A percentile compares a stretch with the other conserved stretches of the same genome.
These are phyloP conservation scores for Todiramphus saurophagus DNA, from an alignment of 2,113 vertebrate genomes.

Conservation along the genomic window DNA sequence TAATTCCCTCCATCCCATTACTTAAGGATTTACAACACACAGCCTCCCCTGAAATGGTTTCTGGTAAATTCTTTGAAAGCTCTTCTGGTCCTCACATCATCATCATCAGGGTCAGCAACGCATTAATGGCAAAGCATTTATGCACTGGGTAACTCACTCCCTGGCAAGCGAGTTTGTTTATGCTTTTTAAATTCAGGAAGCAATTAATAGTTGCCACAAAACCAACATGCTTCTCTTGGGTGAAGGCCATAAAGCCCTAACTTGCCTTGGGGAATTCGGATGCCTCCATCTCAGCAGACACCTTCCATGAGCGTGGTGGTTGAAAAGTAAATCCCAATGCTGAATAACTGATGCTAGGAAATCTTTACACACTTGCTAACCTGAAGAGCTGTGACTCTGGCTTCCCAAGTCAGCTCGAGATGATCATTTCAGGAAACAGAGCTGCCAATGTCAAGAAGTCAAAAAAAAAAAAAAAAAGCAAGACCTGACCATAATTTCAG, in stretches of 20 bases:
- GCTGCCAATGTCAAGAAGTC: neutral
- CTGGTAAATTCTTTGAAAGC: conserved; percentile 79
- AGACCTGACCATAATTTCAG: neutral
- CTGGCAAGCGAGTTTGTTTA: conserved; percentile 64
- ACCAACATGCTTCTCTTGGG: conserved; percentile 26
- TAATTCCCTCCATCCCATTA: conserved; percentile 69
- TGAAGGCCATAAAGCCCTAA: neutral
- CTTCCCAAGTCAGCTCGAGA: neutral
- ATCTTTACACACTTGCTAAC: neutral
- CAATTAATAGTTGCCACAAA: conserved; percentile 76
- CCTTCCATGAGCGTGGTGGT: accelerated
- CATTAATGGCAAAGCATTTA: conserved; percentile 71
- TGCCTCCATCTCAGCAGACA: neutral
- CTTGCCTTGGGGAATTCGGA: neutral
- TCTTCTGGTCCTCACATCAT: conserved; percentile 67
- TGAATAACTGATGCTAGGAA: neutral
- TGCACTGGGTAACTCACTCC: conserved; percentile 34
- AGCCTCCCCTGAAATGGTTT: conserved; percentile 70
- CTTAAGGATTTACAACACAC: conserved; percentile 72
- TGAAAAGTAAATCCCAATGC: neutral
- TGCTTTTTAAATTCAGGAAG: conserved; percentile 74
- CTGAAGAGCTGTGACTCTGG: neutral
- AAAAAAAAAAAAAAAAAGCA: neutral
- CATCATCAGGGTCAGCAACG: conserved; percentile 67
- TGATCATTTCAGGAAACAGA: neutral